Evolutionary conservation across 2,113 vertebrate species (phyloP).

Genomic region (Mesitornis unicolor): DNA sequence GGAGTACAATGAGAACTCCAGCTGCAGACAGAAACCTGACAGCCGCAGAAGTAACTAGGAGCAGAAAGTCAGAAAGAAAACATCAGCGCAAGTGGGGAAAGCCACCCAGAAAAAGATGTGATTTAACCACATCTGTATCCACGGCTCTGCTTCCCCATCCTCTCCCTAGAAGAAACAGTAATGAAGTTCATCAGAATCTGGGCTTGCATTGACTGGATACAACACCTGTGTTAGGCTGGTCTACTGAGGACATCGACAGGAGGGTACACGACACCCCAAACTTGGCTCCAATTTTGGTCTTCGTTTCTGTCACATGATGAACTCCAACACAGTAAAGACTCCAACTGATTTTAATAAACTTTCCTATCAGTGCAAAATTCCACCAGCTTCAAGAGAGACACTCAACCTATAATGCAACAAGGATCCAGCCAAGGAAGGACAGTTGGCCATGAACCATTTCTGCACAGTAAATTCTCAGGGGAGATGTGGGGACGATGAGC

Average conservation of each 20-base stretch:
- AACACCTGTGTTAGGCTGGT: fast-evolving
- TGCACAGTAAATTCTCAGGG: background rate
- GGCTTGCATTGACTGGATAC: background rate
- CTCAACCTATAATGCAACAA: background rate
- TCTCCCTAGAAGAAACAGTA: background rate
- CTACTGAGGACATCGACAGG: background rate
- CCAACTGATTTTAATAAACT: background rate
- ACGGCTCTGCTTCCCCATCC: background rate
- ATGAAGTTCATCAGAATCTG: background rate
- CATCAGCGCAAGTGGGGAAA: background rate
- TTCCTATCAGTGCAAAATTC: background rate
- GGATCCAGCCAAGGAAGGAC: background rate
- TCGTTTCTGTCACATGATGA: background rate
- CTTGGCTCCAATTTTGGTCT: background rate
- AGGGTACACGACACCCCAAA: background rate
- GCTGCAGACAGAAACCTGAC: slow-evolving; percentile 80
- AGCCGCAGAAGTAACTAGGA: slow-evolving; percentile 80
- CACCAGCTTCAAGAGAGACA: background rate
- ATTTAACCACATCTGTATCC: background rate
- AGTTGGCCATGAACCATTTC: background rate
- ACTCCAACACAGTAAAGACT: background rate
- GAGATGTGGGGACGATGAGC: background rate
- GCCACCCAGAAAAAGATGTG: background rate
- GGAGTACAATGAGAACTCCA: slow-evolving; percentile 80
- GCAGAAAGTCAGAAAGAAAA: slow-evolving; percentile 15